Conservation (phyloP, 2,888 invertebrate genomes). For the Belgica antarctica region DNA sequence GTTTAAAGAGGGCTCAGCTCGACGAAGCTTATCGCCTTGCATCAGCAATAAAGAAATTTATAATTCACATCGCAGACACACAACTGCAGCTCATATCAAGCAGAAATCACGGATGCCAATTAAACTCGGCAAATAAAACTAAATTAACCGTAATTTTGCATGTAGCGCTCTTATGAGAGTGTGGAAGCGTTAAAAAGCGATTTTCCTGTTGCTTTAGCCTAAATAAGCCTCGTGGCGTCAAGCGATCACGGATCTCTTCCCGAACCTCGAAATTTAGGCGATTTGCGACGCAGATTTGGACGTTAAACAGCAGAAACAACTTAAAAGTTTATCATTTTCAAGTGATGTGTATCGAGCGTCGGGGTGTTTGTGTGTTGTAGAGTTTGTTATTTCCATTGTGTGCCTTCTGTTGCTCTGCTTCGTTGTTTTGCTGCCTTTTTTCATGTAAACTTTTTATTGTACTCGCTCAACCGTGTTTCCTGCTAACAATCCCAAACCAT, state of each 20-base stretch:
- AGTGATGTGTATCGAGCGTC: not conserved
- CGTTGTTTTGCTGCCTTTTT: constrained; percentile 25
- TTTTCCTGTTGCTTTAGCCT: constrained; percentile 13
- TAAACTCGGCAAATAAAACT: constrained; percentile 7
- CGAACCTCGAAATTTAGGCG: not conserved
- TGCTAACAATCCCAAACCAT: constrained; percentile 26
- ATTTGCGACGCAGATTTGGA: constrained; percentile 25
- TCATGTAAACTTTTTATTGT: constrained; percentile 31
- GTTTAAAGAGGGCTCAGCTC: not conserved
- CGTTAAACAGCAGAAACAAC: too few relatives aligned
- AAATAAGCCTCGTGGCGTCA: not conserved
- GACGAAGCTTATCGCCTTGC: not conserved
- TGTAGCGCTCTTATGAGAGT: not conserved
- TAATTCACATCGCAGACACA: not conserved
- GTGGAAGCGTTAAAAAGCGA: too few relatives aligned
- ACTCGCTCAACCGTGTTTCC: constrained; percentile 41
- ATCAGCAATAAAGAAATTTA: not conserved
- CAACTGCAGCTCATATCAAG: too few relatives aligned
- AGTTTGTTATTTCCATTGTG: constrained; percentile 29
- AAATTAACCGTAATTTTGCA: constrained; percentile 29
- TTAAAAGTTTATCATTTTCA: not conserved
- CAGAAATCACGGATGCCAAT: constrained; percentile 23
- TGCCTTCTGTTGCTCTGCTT: constrained; percentile 37
- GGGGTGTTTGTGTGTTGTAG: not conserved
- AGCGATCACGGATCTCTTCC: not conserved